Evolutionary conservation across 1,140 invertebrate genomes (phyloP), one percentile per base, ranked within the genome.

Genomic region (Laupala kohalensis): DNA sequence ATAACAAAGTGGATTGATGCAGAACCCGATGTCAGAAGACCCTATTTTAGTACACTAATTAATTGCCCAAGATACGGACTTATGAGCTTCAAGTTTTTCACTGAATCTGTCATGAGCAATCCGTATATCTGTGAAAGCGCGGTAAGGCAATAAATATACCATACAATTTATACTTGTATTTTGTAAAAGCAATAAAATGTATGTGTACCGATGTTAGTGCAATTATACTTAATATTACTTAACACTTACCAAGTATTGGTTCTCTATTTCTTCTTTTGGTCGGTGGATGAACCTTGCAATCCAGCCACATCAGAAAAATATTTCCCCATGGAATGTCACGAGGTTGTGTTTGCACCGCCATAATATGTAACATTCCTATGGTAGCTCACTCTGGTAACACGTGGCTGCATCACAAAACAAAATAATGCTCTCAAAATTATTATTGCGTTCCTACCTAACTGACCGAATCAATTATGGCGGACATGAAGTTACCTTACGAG

Each of bases 61-160:
- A 82, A 84, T 37, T 87, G 86, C 73, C 80, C 90, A 6, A 82
- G 90, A 64, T 87, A 89, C 74, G 89, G 89, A n/a, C 83, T 89
- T 19, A 84, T 91, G 74, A 85, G 83, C 70, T 86, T 83, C 64
- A 83, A 86, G 75, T 90, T 84, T 78, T 87, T 90, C 76, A 83
- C 84, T 73, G 83, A 83, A 73, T 86, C 84, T 76, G 82, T 90
- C 69, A 77, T 86, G 68, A 79, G 80, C 70, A 81, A 70, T 26
- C 5, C 19, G 15, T 27, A 9, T 13, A 69, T 69, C 63, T 30
- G 27, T 23, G 67, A 63, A n/a, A 53, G 24, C 30, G 13, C 5
- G 62, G 69, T 69, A 69, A 23, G 68, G 4, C 37, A 53, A 9
- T n/a, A n/a, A n/a, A n/a, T n/a, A n/a, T n/a, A n/a, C n/a, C n/a